phyloP scores from a whole-genome alignment of 2,113 vertebrate species.

The Tricholaema leucomelas region DNA sequence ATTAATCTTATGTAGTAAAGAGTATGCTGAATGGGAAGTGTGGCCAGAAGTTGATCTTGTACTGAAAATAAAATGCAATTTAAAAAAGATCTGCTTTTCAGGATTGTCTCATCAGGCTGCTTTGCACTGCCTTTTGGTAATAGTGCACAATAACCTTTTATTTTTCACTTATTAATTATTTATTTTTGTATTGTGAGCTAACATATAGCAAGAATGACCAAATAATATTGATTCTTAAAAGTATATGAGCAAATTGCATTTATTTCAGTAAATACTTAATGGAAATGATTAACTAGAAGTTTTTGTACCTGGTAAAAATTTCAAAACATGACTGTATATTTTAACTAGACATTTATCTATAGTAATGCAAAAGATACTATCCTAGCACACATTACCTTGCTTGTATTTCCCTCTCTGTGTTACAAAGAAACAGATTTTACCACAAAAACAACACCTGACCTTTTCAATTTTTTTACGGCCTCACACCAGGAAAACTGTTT shows the following conservation, averaged over 20 bases:
- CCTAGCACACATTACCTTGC: background rate
- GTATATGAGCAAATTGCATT: background rate
- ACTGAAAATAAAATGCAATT: background rate
- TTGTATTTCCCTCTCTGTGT: background rate
- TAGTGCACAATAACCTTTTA: background rate
- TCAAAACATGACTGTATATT: background rate
- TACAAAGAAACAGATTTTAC: background rate
- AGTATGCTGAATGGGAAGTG: background rate
- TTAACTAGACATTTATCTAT: background rate
- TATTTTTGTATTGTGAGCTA: background rate
- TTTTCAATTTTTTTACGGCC: background rate
- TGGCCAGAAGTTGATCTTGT: background rate
- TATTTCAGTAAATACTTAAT: background rate
- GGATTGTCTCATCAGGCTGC: background rate
- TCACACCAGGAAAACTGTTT: background rate
- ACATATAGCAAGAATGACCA: background rate
- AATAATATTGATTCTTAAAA: background rate
- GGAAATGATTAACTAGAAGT: background rate
- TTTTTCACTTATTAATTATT: background rate
- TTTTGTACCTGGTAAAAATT: background rate
- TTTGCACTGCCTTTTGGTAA: background rate
- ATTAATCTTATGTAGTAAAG: background rate
- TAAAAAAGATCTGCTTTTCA: background rate
- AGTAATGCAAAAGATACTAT: background rate
- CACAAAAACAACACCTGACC: background rate